Base-by-base conservation (phyloP, 2,113 vertebrate species). In the Fregetta grallaria region DNA sequence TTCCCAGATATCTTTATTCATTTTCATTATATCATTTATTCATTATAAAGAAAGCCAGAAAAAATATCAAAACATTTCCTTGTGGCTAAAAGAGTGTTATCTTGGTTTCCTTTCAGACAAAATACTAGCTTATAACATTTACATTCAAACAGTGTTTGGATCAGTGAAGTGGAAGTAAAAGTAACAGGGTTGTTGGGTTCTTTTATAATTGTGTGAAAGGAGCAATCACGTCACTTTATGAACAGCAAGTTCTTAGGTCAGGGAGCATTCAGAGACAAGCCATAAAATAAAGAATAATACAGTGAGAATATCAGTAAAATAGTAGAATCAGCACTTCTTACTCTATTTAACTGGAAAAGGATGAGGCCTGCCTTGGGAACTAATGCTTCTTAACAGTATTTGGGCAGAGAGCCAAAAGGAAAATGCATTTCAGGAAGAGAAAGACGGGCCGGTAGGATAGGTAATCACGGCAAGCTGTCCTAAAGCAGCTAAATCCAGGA, bases 271-370 rank as follows among this genome's bases (percentile, higher is more conserved):
- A 67, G 97, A 98, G 98, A 97, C 95, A 97, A 93, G 78, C 92
- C 88, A 97, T 98, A 97, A 98, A 98, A 96, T 97, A 96, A 97
- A 97, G 89, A 96, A 96, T 98, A 97, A 97, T 90, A 97, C 82
- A 97, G 88, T 91, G 78, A 81, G 91, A 96, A 97, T 98, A 98
- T 97, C 98, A 97, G 94, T 77, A 96, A 96, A 98, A 97, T 93
- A 93, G 96, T 95, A 90, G 95, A 94, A 90, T 98, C 97, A 98
- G 98, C 98, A 97, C 90, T 98, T 98, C 91, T 97, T 96, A 81
- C 91, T 96, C 91, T 98, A 92, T 97, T 97, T 97, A 98, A 97
- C 95, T 98, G 96, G 92, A 88, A 97, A 95, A 82, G 86, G 80
- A 98, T 97, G 95, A 98, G 92, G 75, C 76, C 92, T 97, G 90